phyloP scores from a whole-genome alignment of 2,797 vertebrate genomes.

The Phataginus tricuspis region DNA sequence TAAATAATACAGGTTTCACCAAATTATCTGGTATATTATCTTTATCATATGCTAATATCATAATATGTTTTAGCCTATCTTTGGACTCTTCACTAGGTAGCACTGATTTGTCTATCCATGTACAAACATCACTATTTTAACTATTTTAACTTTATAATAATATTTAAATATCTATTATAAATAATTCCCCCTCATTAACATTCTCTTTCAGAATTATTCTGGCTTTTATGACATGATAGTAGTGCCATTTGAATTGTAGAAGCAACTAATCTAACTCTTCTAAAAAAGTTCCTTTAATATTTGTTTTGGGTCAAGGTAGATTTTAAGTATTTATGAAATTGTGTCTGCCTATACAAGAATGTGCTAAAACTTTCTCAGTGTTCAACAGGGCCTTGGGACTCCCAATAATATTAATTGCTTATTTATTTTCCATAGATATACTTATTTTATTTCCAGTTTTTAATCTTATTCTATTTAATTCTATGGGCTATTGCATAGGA shows the following conservation, averaged over 20 bases:
- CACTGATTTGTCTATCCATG: not conserved
- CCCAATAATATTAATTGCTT: not conserved
- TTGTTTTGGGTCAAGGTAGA: not conserved
- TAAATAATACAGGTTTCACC: not conserved
- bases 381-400: not conserved
- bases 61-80: not conserved
- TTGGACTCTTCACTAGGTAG: not conserved
- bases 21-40: not conserved
- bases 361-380: not conserved
- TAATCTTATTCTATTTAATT: not conserved
- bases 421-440: not conserved
- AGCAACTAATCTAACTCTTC: not conserved
- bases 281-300: not conserved
- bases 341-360: not conserved
- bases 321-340: constrained; percentile 4
- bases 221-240: not conserved
- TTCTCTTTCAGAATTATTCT: not conserved
- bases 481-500: not conserved
- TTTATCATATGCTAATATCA: not conserved
- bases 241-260: not conserved
- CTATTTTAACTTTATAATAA: not conserved
- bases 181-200: not conserved
- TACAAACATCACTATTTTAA: not conserved
- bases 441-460: not conserved
- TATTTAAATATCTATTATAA: not conserved